Conservation (phyloP, 2,113 vertebrate species). For the Anhinga rufa region DNA sequence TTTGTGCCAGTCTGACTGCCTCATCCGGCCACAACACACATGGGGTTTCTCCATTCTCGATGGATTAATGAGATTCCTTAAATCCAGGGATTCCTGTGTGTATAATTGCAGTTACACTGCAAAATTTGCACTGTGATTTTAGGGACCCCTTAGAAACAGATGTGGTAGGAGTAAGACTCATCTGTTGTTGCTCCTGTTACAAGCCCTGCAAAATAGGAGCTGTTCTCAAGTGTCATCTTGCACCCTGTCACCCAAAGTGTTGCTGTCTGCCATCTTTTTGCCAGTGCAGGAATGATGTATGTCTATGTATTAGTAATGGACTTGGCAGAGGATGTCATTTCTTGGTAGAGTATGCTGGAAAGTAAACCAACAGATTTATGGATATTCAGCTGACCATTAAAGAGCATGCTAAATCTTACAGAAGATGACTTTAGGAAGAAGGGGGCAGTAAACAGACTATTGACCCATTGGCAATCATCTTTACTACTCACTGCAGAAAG, state of each 20-base stretch:
- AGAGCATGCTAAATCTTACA: neutral
- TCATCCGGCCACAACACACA: neutral
- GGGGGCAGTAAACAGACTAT: neutral
- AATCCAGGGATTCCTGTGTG: neutral
- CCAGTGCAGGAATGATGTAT: neutral
- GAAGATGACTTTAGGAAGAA: neutral
- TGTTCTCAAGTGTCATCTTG: neutral
- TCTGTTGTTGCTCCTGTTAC: neutral
- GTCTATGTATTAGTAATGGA: neutral
- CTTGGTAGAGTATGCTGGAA: neutral
- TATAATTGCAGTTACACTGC: neutral
- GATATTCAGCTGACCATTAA: neutral
- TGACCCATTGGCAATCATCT: neutral
- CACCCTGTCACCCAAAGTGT: neutral
- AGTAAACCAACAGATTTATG: neutral
- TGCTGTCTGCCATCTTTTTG: neutral
- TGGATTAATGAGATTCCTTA: neutral
- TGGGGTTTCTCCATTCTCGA: rapidly evolving
- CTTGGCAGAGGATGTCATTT: neutral
- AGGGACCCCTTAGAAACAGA: neutral
- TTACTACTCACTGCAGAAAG: neutral
- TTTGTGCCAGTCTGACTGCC: neutral
- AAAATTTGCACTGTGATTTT: neutral
- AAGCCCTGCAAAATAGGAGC: neutral
- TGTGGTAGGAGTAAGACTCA: neutral